A percentile compares a stretch with the other conserved stretches of the same genome.
Evolutionary conservation across 2,797 vertebrate genomes (phyloP).

Genomic region (Cuculus canorus): DNA sequence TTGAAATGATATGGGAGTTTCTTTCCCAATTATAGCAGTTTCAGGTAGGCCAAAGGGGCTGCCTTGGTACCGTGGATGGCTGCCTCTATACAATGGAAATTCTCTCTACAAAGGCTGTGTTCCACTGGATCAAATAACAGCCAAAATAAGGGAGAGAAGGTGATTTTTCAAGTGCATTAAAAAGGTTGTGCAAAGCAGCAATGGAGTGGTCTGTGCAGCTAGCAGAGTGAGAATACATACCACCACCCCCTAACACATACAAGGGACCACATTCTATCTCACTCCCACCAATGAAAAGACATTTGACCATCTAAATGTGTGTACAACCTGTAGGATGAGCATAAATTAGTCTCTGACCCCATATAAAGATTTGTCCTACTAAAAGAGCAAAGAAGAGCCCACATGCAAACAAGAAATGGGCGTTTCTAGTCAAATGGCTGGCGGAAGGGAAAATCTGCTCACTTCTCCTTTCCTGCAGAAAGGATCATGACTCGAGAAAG

Average conservation of each 20-base stretch:
- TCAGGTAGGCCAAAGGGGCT: too few relatives aligned
- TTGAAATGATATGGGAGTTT: too few relatives aligned
- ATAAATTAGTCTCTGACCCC: background rate
- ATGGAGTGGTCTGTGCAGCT: too few relatives aligned
- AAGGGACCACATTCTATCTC: background rate
- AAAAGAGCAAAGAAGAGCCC: background rate
- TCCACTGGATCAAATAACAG: too few relatives aligned
- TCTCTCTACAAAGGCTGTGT: too few relatives aligned
- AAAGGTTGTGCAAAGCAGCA: too few relatives aligned
- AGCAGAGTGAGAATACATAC: too few relatives aligned
- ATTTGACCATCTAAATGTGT: background rate
- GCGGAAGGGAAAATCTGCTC: background rate
- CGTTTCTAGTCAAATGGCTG: background rate
- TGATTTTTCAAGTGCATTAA: too few relatives aligned
- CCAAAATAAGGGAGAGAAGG: too few relatives aligned
- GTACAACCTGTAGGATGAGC: background rate
- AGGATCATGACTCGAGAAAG: background rate
- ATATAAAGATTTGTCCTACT: background rate
- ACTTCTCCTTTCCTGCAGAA: background rate
- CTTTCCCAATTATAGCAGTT: too few relatives aligned
- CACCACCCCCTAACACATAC: rapidly evolving
- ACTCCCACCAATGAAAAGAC: background rate
- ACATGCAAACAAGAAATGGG: background rate
- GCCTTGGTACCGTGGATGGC: too few relatives aligned
- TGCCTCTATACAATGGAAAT: too few relatives aligned